These are phyloP conservation scores for Scolopax mira DNA, from an alignment of 2,113 vertebrate genomes.

Conservation along the genomic window DNA sequence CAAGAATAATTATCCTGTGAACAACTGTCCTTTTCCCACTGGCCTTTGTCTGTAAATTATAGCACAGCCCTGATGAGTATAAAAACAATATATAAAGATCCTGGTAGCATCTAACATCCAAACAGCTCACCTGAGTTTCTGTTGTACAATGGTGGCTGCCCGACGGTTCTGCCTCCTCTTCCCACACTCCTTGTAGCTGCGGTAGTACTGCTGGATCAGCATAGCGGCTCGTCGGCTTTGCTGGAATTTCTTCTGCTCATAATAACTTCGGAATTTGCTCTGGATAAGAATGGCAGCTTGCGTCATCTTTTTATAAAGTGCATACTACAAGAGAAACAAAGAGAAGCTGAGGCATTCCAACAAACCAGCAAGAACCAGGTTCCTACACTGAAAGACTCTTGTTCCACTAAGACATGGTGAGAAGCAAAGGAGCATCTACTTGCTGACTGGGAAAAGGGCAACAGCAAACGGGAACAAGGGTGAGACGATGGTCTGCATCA, in stretches of 20 bases:
- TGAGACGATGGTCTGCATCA: not conserved
- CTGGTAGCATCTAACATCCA: fast-evolving
- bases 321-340: conserved; percentile 84
- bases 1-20: not conserved
- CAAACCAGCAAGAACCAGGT: not conserved
- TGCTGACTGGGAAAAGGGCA: not conserved
- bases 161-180: conserved; percentile 86
- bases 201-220: conserved; percentile 98
- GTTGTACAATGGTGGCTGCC: conserved; percentile 85
- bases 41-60: not conserved
- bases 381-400: not conserved
- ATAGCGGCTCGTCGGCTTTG: conserved; percentile 94
- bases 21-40: not conserved
- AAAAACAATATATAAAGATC: fast-evolving
- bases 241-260: conserved; percentile 97
- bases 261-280: conserved; percentile 99
- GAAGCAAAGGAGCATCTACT: not conserved
- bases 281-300: conserved; percentile 99
- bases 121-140: conserved; percentile 77
- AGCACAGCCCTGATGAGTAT: not conserved
- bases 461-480: not conserved
- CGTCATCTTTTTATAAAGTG: conserved; percentile 99
- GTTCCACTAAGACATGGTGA: not conserved
- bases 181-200: conserved; percentile 93
- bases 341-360: not conserved